These are phyloP conservation scores for Syrrhaptes paradoxus DNA, from an alignment of 2,113 vertebrate species.

Conservation along the genomic window DNA sequence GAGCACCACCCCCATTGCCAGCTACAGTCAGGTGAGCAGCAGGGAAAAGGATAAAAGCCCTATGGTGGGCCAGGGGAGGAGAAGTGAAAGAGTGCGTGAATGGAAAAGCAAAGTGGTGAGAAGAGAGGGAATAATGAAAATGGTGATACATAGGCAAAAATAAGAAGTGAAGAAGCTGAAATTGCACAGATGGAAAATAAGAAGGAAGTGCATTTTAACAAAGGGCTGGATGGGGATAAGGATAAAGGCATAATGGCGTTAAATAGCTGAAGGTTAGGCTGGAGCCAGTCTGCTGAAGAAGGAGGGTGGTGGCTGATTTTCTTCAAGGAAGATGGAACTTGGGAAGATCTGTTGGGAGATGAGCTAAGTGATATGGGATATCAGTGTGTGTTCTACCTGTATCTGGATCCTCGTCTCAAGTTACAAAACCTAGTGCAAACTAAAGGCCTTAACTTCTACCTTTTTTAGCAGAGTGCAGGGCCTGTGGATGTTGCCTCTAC, in stretches of 20 bases:
- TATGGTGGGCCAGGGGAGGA: not conserved
- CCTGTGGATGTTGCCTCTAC: constrained; percentile 74
- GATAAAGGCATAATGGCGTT: not conserved
- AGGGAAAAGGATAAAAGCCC: not conserved
- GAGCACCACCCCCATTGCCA: constrained; percentile 73
- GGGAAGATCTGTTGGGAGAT: not conserved
- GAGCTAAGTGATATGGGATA: not conserved
- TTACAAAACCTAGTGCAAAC: not conserved
- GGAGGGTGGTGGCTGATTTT: not conserved
- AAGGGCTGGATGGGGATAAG: not conserved
- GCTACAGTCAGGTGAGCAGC: constrained; percentile 77
- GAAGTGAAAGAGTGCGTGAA: not conserved
- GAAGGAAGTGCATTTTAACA: not conserved
- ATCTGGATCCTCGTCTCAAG: not conserved
- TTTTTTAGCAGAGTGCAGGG: constrained; percentile 62
- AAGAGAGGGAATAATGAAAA: not conserved
- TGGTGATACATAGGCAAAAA: not conserved
- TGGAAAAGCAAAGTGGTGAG: not conserved
- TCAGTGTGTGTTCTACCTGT: not conserved
- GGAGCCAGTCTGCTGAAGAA: not conserved
- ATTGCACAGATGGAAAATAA: not conserved
- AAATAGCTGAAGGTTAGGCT: not conserved
- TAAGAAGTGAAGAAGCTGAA: not conserved
- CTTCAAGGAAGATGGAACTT: not conserved
- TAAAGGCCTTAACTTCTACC: not conserved